Percentiles rank a stretch among this genome's conserved stretches.
Conservation (phyloP, 2,797 vertebrate species). For the Lithobates sylvaticus region DNA sequence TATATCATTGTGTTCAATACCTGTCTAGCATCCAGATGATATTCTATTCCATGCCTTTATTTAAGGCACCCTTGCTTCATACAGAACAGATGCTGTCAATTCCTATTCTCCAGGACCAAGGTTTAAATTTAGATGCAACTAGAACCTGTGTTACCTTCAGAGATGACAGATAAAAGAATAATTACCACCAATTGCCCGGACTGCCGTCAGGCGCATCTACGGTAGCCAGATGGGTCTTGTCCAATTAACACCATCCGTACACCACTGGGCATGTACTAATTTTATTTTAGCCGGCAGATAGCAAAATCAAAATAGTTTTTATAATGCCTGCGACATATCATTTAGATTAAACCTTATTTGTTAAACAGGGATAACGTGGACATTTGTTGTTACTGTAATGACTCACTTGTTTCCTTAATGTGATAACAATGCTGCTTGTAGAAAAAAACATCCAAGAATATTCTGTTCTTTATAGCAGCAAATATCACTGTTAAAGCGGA, state of each 20-base stretch:
- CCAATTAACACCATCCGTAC: constrained; percentile 1
- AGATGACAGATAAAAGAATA: not conserved
- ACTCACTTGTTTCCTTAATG: not conserved
- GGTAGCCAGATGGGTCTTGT: constrained; percentile 1
- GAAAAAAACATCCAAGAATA: not conserved
- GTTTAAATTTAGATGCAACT: constrained; percentile 11
- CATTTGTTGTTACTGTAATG: constrained; percentile 6
- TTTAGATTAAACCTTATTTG: not conserved
- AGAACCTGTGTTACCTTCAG: not conserved
- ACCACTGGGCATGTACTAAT: constrained; percentile 13
- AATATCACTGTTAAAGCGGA: not conserved
- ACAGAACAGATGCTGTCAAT: not conserved
- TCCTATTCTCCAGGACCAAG: not conserved
- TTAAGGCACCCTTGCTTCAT: not conserved
- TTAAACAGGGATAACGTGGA: not conserved
- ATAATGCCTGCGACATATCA: not conserved
- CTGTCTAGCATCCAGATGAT: not conserved
- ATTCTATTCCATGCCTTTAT: not conserved
- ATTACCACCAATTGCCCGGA: not conserved
- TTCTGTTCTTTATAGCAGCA: not conserved
- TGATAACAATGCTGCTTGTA: not conserved
- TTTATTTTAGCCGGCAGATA: not conserved
- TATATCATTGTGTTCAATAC: not conserved
- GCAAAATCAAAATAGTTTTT: constrained; percentile 3
- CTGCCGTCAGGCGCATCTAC: not conserved